Base-by-base conservation (phyloP, 2,888 invertebrate species). In the Athripsodes cinereus region DNA sequence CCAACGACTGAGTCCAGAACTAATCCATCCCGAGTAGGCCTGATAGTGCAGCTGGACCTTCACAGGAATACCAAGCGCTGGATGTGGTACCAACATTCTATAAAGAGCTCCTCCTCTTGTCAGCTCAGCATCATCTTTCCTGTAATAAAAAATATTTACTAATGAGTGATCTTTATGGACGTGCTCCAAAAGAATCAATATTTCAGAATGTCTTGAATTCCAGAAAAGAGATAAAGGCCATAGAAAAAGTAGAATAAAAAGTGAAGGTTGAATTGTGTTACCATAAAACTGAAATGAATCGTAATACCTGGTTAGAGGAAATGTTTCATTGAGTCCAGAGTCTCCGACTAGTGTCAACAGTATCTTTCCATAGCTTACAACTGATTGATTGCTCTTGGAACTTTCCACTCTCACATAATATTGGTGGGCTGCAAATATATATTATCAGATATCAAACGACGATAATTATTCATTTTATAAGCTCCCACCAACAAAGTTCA, bases 11-110 rank as follows among this genome's bases (percentile, higher is more conserved):
- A 91, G 78, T 1, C 92, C 93, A 19, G 90, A 90, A 26, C 89
- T 90, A 57, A 94, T 81, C 95, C 95, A 95, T 13, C 94, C 94
- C 64, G 88, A 88, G 75, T 94, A 94, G 0, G 91, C 91, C 6
- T 88, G 89, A 73, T 95, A 95, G 65, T 88, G 83, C 19, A 95
- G 79, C 68, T 90, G 84, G 1, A 88, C 82, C 22, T 84, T 82
- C 53, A 83, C 78, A 16, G 90, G 86, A 65, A 87, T 88, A 16
- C 87, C 83, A 60, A 94, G 75, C 20, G 88, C 88, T 1, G 94
- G 94, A 78, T 94, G 94, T 2, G 93, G 92, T 1, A 95, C 94
- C 40, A 94, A 77, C 62, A 95, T 90, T 69, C 88, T 85, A 3
- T 90, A 87, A 58, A 92, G 82, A 13, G 87, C 81, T 52, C 86